phyloP scores from a whole-genome alignment of 1,140 invertebrate species.

The Drosophila rhopaloa region DNA sequence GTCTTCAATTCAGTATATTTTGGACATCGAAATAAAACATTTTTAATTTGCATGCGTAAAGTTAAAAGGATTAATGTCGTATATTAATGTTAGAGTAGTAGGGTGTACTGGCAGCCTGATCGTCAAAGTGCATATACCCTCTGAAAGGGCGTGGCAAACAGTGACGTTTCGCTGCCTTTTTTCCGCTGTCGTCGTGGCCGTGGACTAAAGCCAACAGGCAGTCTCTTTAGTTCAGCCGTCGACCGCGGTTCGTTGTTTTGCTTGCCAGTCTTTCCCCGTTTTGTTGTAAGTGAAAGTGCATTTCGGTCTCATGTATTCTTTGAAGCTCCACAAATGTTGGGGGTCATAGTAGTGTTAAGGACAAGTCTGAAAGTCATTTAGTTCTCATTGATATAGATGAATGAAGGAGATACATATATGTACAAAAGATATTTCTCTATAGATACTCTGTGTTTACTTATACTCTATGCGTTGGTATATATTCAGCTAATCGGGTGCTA shows the following conservation, averaged over 20 bases:
- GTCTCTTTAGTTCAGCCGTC: conserved; percentile 68
- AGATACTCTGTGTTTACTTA: conserved; percentile 21
- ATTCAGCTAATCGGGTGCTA: conserved; percentile 53
- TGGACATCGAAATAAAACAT: too few species aligned
- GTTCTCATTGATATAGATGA: conserved; percentile 4
- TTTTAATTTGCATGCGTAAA: too few species aligned
- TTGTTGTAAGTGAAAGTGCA: conserved; percentile 77
- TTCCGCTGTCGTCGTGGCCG: conserved; percentile 22
- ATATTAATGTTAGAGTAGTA: background rate
- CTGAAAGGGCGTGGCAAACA: conserved; percentile 6
- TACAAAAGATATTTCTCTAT: background rate
- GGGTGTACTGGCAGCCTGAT: too few species aligned
- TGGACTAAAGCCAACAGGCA: conserved; percentile 55
- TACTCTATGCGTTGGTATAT: conserved; percentile 11
- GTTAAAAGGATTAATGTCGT: background rate
- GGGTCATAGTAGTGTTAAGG: conserved; percentile 57
- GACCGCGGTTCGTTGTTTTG: conserved; percentile 51
- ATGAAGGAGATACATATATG: conserved; percentile 4
- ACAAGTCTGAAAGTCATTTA: conserved; percentile 41
- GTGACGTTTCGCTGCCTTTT: conserved; percentile 25
- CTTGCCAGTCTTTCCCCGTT: conserved; percentile 14
- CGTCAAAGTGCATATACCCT: background rate
- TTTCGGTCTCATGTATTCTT: conserved; percentile 13
- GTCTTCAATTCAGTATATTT: too few species aligned
- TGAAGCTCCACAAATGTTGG: conserved; percentile 56